phyloP scores from a whole-genome alignment of 2,797 vertebrate genomes.

The Petrocephalus sullivani region DNA sequence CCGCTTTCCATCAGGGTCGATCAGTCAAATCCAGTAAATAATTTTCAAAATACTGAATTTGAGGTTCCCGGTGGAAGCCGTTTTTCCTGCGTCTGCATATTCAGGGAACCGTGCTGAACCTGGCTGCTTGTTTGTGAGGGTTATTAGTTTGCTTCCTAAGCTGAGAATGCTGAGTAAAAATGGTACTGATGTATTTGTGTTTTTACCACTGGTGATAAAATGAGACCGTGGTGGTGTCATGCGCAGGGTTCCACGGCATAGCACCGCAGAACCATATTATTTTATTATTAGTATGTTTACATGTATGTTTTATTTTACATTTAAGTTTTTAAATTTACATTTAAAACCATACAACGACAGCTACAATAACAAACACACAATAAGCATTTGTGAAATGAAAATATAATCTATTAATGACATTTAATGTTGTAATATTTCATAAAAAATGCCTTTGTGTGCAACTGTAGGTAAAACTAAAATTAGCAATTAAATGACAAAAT shows the following conservation, averaged over 20 bases:
- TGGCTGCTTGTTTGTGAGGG: neutral
- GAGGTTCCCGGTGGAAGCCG: neutral
- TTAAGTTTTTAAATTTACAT: neutral
- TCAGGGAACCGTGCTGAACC: neutral
- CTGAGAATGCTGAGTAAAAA: neutral
- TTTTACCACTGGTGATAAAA: neutral
- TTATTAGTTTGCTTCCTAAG: neutral
- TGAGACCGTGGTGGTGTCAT: neutral
- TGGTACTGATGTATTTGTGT: neutral
- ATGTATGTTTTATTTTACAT: neutral
- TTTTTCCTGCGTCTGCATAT: neutral
- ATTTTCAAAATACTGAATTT: neutral
- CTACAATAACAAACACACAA: neutral
- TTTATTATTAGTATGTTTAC: neutral
- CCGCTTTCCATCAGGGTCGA: neutral
- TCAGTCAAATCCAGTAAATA: neutral
- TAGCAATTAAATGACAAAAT: neutral
- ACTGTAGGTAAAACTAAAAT: neutral
- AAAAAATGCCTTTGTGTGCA: neutral
- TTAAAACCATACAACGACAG: neutral
- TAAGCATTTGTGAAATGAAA: neutral
- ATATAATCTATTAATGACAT: neutral
- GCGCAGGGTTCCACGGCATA: neutral
- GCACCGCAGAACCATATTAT: neutral
- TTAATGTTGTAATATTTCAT: neutral